Evolutionary conservation across 2,797 vertebrate species (phyloP).

Genomic region (Chelidonichthys spinosus): DNA sequence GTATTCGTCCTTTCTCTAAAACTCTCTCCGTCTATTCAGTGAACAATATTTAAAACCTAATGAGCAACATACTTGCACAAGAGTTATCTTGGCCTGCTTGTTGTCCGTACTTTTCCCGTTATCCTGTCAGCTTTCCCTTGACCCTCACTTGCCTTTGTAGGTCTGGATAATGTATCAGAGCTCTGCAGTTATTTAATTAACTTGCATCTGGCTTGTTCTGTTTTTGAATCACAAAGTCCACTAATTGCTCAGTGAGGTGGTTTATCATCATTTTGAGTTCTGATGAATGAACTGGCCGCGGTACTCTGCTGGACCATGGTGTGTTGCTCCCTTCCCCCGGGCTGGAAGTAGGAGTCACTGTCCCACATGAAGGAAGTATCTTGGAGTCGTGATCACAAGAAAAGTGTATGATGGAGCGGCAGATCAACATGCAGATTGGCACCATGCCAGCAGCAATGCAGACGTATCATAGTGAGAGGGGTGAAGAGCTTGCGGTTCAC

Average conservation of each 20-base stretch:
- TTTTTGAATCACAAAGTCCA: slow-evolving; percentile 17
- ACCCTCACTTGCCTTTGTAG: slow-evolving; percentile 5
- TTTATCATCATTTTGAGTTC: slow-evolving; percentile 16
- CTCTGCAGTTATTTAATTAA: slow-evolving; percentile 24
- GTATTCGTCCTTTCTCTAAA: neutral
- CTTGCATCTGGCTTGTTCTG: slow-evolving; percentile 25
- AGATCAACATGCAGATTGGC: neutral
- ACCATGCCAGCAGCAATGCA: neutral
- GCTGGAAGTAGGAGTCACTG: neutral
- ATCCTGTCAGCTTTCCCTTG: neutral
- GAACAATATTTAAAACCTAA: slow-evolving; percentile 20
- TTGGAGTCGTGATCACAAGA: neutral
- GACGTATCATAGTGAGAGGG: too few relatives aligned
- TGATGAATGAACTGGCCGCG: slow-evolving; percentile 5
- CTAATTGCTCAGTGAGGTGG: slow-evolving; percentile 32
- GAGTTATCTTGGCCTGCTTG: slow-evolving; percentile 25
- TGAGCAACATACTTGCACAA: slow-evolving; percentile 17
- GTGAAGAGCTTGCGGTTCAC: neutral
- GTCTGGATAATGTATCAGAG: slow-evolving; percentile 42
- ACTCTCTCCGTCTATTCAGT: neutral
- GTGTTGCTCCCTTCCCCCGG: neutral
- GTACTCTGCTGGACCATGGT: neutral
- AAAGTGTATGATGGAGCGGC: neutral
- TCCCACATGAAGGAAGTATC: neutral
- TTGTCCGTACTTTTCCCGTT: slow-evolving; percentile 15